Evolutionary conservation across 2,113 vertebrate genomes (phyloP).

Genomic region (Chinchilla lanigera): DNA sequence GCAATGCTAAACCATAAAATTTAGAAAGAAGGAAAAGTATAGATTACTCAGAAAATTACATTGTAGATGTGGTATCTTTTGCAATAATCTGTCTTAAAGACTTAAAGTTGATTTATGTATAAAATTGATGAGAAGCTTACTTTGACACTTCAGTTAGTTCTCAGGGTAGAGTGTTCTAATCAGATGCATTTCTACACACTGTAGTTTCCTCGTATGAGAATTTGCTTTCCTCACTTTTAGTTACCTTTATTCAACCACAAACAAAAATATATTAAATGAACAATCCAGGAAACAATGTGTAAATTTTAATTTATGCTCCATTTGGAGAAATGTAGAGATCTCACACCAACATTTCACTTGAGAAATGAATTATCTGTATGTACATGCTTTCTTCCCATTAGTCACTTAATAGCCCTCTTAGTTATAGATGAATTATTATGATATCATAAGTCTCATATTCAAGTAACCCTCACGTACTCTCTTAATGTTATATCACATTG

Average conservation of each 20-base stretch:
- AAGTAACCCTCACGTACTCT: neutral
- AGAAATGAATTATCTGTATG: neutral
- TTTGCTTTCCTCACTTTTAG: neutral
- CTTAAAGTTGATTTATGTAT: neutral
- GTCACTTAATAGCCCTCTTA: neutral
- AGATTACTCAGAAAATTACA: neutral
- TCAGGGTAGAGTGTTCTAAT: neutral
- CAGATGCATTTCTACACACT: neutral
- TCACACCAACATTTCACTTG: neutral
- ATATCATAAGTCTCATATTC: neutral
- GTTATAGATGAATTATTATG: neutral
- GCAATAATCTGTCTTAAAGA: neutral
- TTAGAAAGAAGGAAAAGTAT: neutral
- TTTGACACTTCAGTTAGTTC: neutral
- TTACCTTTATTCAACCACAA: neutral
- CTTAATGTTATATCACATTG: neutral
- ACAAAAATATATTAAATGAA: neutral
- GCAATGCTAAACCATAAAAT: neutral
- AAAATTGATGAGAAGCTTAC: neutral
- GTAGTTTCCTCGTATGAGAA: neutral
- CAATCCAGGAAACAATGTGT: neutral
- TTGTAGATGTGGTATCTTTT: neutral
- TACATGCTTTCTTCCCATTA: neutral
- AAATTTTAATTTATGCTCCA: neutral
- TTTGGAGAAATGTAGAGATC: neutral